Evolutionary conservation across 2,113 vertebrate genomes (phyloP), one percentile per base, ranked within the genome.

Genomic region (Lampris incognitus): DNA sequence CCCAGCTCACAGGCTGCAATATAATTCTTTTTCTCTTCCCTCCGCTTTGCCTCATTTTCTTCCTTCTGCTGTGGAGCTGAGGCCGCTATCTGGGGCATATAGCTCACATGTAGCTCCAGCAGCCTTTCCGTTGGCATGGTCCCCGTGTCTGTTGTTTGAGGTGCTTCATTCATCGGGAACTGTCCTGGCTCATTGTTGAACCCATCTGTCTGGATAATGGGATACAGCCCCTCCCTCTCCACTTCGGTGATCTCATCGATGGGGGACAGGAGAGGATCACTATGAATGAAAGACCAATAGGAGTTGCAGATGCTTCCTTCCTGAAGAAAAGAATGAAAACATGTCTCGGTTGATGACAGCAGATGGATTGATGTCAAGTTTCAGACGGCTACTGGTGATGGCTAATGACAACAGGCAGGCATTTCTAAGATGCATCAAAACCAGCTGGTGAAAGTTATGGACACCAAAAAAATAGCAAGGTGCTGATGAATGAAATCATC

Each of bases 221-320:
- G 87, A 62, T 92, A 89, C 8, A 59, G 58, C 37, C 82, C 65
- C 4, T 87, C 81, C 50, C 41, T 68, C 66, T 88, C 85, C 4
- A 82, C 76, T 9, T 66, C 71, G 52, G 74, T 82, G 44, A 89
- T 49, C 42, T 91, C 73, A 65, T 81, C 91, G 69, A 95, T 80
- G 38, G 90, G 85, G 6, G 93, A 93, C 50, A 94, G 77, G 0
- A 90, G 92, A 8, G 94, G 94, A 81, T 95, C 93, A 7, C 39
- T 83, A 46, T 83, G 52, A 9, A 7, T 64, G 13, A 69, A 79
- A 0, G 62, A 72, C 84, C 92, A 89, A 41, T 65, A 66, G 0
- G 39, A 68, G 44, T 87, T 81, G 13, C 71, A 73, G 41, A 55
- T 37, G 39, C 37, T 51, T 42, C 72, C 48, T 0, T 91, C 77